Conservation (phyloP, 2,888 invertebrate genomes). For the Cremastinae sp. region DNA sequence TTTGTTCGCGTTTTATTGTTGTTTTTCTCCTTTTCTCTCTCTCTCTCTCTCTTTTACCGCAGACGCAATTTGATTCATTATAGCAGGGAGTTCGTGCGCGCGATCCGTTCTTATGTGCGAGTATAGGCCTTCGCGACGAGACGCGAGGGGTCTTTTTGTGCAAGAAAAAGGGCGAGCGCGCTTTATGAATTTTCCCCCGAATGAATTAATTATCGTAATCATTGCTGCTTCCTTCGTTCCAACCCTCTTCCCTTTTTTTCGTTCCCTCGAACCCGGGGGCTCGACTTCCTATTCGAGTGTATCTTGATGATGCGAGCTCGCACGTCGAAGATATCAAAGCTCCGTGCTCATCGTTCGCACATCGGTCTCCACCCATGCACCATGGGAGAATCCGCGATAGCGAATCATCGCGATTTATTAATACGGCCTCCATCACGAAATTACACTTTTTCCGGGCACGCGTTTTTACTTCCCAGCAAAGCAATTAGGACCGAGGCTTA, state of each 20-base stretch:
- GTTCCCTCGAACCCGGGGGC: background rate
- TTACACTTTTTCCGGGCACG: too few relatives aligned
- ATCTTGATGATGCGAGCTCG: constrained; percentile 37
- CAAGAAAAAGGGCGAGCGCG: constrained; percentile 29
- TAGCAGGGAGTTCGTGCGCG: constrained; percentile 9
- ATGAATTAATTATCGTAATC: constrained; percentile 64
- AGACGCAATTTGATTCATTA: constrained; percentile 35
- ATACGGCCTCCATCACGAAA: too few relatives aligned
- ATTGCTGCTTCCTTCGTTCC: constrained; percentile 9
- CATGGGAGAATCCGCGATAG: constrained; percentile 27
- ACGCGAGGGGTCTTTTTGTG: constrained; percentile 20
- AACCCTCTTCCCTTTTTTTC: background rate
- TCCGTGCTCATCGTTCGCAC: background rate
- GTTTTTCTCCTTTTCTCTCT: background rate
- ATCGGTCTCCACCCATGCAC: background rate
- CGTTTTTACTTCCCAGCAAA: too few relatives aligned
- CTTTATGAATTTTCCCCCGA: constrained; percentile 40
- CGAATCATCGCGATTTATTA: background rate
- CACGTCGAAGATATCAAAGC: constrained; percentile 24
- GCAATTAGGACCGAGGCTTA: constrained; percentile 1
- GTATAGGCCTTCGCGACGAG: constrained; percentile 15
- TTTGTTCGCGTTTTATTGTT: background rate
- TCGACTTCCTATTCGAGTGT: constrained; percentile 30
- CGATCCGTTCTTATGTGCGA: background rate
- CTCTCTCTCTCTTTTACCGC: background rate